These are phyloP conservation scores for Diloba caeruleocephala DNA, from an alignment of 2,888 invertebrate species.

Conservation along the genomic window DNA sequence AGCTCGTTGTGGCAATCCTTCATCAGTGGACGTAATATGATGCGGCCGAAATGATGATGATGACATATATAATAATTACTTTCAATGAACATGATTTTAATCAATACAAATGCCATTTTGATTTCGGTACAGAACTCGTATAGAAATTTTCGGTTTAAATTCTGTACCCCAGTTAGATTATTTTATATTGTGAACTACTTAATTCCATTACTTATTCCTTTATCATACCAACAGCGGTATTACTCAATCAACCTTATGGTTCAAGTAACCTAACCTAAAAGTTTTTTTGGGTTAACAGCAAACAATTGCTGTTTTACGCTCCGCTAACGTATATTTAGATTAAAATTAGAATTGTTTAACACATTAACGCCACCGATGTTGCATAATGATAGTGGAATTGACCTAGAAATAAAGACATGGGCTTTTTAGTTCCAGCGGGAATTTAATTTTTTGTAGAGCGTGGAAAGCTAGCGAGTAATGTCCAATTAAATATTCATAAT, in stretches of 20 bases:
- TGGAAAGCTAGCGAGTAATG: neutral
- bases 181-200: neutral
- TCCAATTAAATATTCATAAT: slow-evolving; percentile 2
- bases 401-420: slow-evolving; percentile 39
- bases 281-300: slow-evolving; percentile 49
- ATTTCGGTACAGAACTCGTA: too few relatives aligned
- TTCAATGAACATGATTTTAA: too few relatives aligned
- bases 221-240: slow-evolving; percentile 30
- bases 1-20: too few relatives aligned
- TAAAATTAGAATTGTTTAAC: slow-evolving; percentile 60
- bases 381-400: slow-evolving; percentile 49
- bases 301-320: slow-evolving; percentile 59
- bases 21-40: too few relatives aligned
- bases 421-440: slow-evolving; percentile 23
- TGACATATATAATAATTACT: too few relatives aligned
- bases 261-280: slow-evolving; percentile 42
- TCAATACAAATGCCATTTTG: too few relatives aligned
- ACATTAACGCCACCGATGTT: slow-evolving; percentile 54
- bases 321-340: slow-evolving; percentile 53
- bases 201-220: slow-evolving; percentile 16
- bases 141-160: too few relatives aligned
- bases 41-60: too few relatives aligned
- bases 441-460: slow-evolving; percentile 1
- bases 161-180: too few relatives aligned
- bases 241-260: slow-evolving; percentile 51